Conservation (phyloP, 2,113 vertebrate genomes). For the Todiramphus saurophagus region DNA sequence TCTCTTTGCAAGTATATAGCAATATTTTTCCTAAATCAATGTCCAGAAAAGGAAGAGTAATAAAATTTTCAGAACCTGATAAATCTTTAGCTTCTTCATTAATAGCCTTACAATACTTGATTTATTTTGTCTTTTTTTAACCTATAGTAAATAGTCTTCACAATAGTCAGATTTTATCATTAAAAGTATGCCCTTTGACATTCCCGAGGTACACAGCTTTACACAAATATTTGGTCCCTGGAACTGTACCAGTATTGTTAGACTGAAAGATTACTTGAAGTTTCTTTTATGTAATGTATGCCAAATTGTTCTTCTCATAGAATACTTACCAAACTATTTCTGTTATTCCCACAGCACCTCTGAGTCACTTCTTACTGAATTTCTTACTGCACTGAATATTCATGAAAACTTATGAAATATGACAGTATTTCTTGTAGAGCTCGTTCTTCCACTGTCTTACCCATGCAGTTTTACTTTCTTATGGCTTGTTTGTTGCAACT, state of each 20-base stretch:
- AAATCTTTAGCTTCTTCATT: background rate
- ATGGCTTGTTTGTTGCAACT: background rate
- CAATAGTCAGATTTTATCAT: background rate
- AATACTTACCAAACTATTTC: conserved; percentile 36
- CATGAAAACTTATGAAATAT: conserved; percentile 19
- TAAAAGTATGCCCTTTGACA: background rate
- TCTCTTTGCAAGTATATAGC: background rate
- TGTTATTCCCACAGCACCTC: conserved; percentile 14
- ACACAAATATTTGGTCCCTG: conserved; percentile 46
- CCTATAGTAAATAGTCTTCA: background rate
- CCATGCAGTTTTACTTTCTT: background rate
- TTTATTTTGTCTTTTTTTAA: background rate
- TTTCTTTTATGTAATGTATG: conserved; percentile 40
- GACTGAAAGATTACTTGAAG: conserved; percentile 14
- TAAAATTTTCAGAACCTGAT: background rate
- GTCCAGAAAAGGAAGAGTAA: background rate
- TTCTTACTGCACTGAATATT: conserved; percentile 20
- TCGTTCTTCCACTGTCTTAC: background rate
- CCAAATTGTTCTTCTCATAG: conserved; percentile 40
- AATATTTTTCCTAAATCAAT: background rate
- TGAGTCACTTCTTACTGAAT: conserved; percentile 34
- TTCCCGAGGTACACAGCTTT: background rate
- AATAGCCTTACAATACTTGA: background rate
- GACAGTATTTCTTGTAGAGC: background rate
- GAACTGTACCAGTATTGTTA: background rate